Evolutionary conservation across 2,797 vertebrate species (phyloP), one percentile per base, ranked within the genome.

Genomic region (Macroramphosus scolopax): DNA sequence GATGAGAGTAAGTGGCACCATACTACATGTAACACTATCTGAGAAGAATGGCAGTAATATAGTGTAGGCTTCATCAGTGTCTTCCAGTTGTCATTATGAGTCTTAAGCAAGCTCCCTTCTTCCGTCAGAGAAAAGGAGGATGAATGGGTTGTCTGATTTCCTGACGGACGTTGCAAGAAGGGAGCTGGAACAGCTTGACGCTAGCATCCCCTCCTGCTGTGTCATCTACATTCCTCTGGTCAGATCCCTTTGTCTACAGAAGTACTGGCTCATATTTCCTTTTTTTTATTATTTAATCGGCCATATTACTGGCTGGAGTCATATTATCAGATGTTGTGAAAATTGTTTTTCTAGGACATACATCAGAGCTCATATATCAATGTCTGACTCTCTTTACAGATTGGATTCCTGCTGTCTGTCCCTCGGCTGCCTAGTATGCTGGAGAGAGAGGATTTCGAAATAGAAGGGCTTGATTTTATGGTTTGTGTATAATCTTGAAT

Each of bases 141-240:
- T 98, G 81, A 89, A 89, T 83, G 96, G 96, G 22, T 85, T 99
- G 54, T 87, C 96, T 1, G 90, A 90, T 77, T 96, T 99, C 74
- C 91, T 98, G 47, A 97, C 96, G 2, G 92, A 95, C 41, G 93
- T 99, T 16, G 97, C 96, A 33, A 86, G 70, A 66, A 89, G 88
- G 80, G 97, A 98, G 79, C 45, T 99, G 57, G 92, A 95, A 49
- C 86, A 88, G 11, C 87, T 99, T 68, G 95, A 97, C 34, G 12
- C 77, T 10, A 80, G 74, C 0, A 93, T 99, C 65, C 88, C 93
- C 5, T 94, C 91, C 15, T 99, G 97, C 69, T 91, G 89, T 39
- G 92, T 98, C 57, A 93, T 97, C 76, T 99, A 99, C 80, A 94
- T 99, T 59, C 97, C 97, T 57, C 82, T 98, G 92, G 93, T 94